Conservation (phyloP, 2,113 vertebrate genomes). For the Phrynosoma platyrhinos region DNA sequence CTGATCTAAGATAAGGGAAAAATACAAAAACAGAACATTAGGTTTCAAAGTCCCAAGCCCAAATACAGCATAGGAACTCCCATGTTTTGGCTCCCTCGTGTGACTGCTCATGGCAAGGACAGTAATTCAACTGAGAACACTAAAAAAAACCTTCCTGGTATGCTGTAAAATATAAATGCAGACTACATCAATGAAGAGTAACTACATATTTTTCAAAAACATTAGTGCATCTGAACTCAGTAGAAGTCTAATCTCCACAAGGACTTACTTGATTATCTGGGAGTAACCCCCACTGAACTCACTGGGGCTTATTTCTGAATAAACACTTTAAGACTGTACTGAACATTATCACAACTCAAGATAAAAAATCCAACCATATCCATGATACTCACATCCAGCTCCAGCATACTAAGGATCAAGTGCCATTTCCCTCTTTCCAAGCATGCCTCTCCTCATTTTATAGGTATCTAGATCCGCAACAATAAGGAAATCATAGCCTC, state of each 20-base stretch:
- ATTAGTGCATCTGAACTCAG: neutral
- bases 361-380: neutral
- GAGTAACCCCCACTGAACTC: neutral
- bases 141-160: neutral
- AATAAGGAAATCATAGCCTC: neutral
- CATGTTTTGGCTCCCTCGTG: slow-evolving; percentile 2
- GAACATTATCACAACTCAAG: neutral
- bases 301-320: neutral
- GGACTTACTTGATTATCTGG: neutral
- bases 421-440: neutral
- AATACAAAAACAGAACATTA: neutral
- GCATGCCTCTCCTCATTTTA: neutral
- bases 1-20: neutral
- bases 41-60: neutral
- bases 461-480: neutral
- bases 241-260: neutral
- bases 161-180: neutral
- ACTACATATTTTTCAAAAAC: neutral
- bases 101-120: neutral
- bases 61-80: neutral
- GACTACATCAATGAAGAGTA: neutral
- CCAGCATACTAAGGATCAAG: neutral
- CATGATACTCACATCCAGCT: neutral
- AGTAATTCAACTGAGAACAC: neutral
- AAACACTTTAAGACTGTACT: neutral